Percentiles rank a stretch among this genome's conserved stretches.
phyloP scores from a whole-genome alignment of 1,140 invertebrate genomes.

The Gonioctena quinquepunctata region DNA sequence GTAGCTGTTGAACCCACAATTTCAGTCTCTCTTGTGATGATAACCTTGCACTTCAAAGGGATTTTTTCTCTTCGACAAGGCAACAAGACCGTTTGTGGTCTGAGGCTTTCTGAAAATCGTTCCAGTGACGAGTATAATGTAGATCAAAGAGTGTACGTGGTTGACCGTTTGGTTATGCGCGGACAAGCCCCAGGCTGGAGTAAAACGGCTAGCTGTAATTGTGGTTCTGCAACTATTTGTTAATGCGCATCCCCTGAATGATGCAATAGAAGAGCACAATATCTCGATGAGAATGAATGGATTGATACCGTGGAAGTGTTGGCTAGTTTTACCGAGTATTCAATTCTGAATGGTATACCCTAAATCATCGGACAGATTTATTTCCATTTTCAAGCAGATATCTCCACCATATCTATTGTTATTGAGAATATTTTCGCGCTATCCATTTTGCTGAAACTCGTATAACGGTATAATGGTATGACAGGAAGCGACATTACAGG shows the following conservation, averaged over 20 bases:
- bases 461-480: too few relatives aligned
- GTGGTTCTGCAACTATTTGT: not conserved
- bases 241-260: not conserved
- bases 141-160: not conserved
- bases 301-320: too few relatives aligned
- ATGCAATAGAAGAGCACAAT: not conserved
- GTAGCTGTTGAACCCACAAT: not conserved
- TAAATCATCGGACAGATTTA: too few relatives aligned
- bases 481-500: too few relatives aligned
- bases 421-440: too few relatives aligned
- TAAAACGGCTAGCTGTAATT: not conserved
- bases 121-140: not conserved
- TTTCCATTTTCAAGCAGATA: too few relatives aligned
- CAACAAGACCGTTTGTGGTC: not conserved
- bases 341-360: too few relatives aligned
- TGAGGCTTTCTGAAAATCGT: not conserved
- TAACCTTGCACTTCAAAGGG: constrained; percentile 8
- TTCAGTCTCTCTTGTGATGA: not conserved
- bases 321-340: too few relatives aligned
- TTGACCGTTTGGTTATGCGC: not conserved
- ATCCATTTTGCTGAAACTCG: too few relatives aligned
- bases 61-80: not conserved
- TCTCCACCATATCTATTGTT: too few relatives aligned
- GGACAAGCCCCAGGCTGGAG: not conserved
- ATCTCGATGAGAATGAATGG: too few relatives aligned